A percentile compares a stretch with the other conserved stretches of the same genome.
Evolutionary conservation across 2,888 invertebrate genomes (phyloP).

Genomic region (Macropis europaea): DNA sequence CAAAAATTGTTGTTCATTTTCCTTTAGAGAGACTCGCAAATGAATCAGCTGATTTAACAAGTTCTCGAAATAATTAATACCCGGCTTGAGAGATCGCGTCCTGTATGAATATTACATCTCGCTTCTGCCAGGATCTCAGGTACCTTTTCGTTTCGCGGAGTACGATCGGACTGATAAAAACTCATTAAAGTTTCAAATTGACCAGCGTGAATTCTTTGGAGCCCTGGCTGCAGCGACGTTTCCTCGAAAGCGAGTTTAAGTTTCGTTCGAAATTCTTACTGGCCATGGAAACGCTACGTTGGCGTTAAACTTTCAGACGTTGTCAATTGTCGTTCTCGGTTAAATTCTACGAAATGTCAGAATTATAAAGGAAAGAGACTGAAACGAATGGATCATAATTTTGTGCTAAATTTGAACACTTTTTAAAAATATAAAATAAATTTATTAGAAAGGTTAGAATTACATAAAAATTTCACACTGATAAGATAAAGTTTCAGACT

Average conservation of each 20-base stretch:
- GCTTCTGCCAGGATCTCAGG: neutral
- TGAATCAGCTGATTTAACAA: neutral
- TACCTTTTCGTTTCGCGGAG: neutral
- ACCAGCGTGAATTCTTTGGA: neutral
- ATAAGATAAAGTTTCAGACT: too few relatives aligned
- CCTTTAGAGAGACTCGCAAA: neutral
- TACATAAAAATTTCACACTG: too few relatives aligned
- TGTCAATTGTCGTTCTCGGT: too few relatives aligned
- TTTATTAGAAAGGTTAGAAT: too few relatives aligned
- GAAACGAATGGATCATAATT: too few relatives aligned
- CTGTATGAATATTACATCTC: neutral
- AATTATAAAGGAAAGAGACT: too few relatives aligned
- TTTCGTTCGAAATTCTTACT: neutral
- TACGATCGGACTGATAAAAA: conserved; percentile 19
- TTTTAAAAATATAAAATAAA: too few relatives aligned
- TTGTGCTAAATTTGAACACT: too few relatives aligned
- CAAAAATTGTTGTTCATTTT: too few relatives aligned
- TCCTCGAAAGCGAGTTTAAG: neutral
- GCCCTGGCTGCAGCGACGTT: neutral
- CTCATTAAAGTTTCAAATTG: conserved; percentile 40
- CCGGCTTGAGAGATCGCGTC: neutral
- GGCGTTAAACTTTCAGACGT: conserved; percentile 3
- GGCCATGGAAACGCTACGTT: conserved; percentile 13
- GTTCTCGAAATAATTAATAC: neutral
- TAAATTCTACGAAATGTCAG: too few relatives aligned